Evolutionary conservation across 2,113 vertebrate genomes (phyloP), one percentile per base, ranked within the genome.

Genomic region (Catharus fuscescens): DNA sequence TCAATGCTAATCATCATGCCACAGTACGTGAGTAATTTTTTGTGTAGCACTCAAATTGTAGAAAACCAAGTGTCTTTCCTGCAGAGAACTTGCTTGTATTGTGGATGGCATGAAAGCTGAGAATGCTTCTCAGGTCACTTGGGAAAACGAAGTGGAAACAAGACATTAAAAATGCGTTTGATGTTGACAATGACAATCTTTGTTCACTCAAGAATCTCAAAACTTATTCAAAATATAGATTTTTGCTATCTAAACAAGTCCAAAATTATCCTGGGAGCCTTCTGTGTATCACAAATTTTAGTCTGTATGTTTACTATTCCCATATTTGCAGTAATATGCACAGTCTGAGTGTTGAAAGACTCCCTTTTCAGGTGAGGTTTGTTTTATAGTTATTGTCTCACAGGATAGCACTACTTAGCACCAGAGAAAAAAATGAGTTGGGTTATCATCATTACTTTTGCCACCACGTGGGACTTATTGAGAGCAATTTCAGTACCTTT

Each of bases 401-500:
- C 13, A 88, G 59, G 76, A 86, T 18, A 76, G n/a, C 40, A 72
- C 84, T 90, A 78, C 65, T 90, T 67, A 78, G 61, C 25, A 77
- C 12, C 34, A 86, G 65, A 80, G 56, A 62, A 81, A 79, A 92
- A 81, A 92, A 73, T 38, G 1, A 88, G 38, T 31, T 57, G 76
- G 56, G 54, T 73, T 92, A 56, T 69, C 14, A 24, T 70, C 7
- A 13, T 88, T 79, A 14, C 45, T 96, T 90, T 84, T 93, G 70
- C 44, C 32, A 90, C 40, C 60, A 52, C 1, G 23, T 90, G 91
- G 86, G 95, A 86, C 69, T 95, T n/a, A 3, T 64, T 86, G 50
- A 94, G 93, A 93, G 92, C 85, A 92, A 91, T 91, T 92, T 88
- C 84, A 93, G 92, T 97, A 93, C 82, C 92, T 97, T 97, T 86